Base-by-base conservation (phyloP, 2,113 vertebrate species). In the Furnarius figulus region DNA sequence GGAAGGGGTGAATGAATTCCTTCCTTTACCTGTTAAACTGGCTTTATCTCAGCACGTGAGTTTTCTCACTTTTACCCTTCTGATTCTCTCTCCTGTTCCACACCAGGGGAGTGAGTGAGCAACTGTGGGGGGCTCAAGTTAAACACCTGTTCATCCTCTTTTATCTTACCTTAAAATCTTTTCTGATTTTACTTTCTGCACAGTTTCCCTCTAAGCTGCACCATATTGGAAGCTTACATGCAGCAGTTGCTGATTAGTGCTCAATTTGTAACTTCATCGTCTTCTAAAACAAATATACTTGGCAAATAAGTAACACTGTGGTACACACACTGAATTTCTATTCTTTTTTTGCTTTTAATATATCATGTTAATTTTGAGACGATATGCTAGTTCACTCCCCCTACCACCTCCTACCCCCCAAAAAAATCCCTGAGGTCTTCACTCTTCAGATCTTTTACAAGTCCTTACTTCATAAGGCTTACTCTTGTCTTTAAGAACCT, bases 331-430 rank as follows among this genome's bases (percentile, higher is more conserved):
- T 6, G n/a, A n/a, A 10, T 63, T 75, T 15, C 8, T 65, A 31
- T 59, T 81, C 14, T 2, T 2, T 71, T 84, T 87, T 59, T 5
- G 25, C 5, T 52, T 58, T 90, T 65, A 23, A 62, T 46, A 39
- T 27, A 6, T n/a, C 7, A 35, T 50, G 21, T 1, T 78, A 59
- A 37, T 71, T 93, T 81, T 55, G 21, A 87, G 23, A 13, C 9
- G 61, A 30, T 37, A n/a, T 53, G 12, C 6, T 52, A 61, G 7
- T 46, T 37, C 2, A 1, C 8, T 53, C 6, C 5, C 3, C 6
- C 12, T 20, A 14, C 47, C 12, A 12, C 22, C 47, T 16, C 24
- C 25, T 21, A 4, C 7, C 8, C 1, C 5, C 5, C 5, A 2
- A 21, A 28, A 56, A 30, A 58, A 11, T 7, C 4, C 6, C 6